These are phyloP conservation scores for Catocala nupta DNA, from an alignment of 2,888 invertebrate genomes.

Conservation along the genomic window DNA sequence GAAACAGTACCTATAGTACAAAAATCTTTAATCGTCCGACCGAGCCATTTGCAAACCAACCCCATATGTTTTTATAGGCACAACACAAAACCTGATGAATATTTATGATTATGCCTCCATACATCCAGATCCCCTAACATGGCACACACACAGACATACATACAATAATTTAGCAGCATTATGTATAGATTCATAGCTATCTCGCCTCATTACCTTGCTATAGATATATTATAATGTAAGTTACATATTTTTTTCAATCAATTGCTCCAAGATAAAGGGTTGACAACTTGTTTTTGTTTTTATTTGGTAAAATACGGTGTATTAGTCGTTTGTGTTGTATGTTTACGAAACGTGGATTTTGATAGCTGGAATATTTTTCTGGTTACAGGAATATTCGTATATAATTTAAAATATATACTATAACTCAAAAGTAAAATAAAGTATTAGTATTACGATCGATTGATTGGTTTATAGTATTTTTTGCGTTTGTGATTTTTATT, in stretches of 20 bases:
- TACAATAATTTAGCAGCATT: conserved; percentile 65
- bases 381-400: too few species aligned
- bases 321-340: conserved; percentile 20
- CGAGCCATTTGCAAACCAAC: conserved; percentile 19
- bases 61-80: conserved; percentile 64
- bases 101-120: conserved; percentile 66
- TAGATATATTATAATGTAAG: conserved; percentile 60
- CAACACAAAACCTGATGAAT: conserved; percentile 71
- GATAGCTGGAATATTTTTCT: too few species aligned
- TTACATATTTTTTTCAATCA: conserved; percentile 55
- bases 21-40: conserved; percentile 1
- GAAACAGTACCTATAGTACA: too few species aligned
- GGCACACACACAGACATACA: conserved; percentile 60
- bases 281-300: conserved; percentile 29
- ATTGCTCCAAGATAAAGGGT: conserved; percentile 45
- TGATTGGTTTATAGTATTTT: too few species aligned
- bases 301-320: conserved; percentile 41
- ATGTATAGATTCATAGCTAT: conserved; percentile 60
- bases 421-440: too few species aligned
- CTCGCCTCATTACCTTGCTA: conserved; percentile 79
- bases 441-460: too few species aligned
- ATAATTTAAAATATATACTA: too few species aligned
- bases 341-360: too few species aligned
- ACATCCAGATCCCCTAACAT: conserved; percentile 66
- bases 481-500: too few species aligned